These are phyloP conservation scores for Allygus modestus DNA, from an alignment of 2,888 invertebrate species.

Conservation along the genomic window DNA sequence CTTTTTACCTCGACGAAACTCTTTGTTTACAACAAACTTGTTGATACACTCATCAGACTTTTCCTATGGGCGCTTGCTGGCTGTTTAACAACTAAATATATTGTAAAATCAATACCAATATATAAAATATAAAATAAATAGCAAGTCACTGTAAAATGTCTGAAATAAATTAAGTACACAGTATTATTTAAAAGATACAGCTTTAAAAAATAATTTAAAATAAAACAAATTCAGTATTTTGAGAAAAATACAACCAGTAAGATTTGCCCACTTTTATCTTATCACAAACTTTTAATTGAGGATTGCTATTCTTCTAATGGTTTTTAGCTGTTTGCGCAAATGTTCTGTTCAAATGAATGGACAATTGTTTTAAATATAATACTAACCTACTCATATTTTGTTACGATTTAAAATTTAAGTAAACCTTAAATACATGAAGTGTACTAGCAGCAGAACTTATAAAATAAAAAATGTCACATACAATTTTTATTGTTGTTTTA, in stretches of 20 bases:
- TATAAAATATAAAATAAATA: slow-evolving; percentile 19
- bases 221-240: not conserved
- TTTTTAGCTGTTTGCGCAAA: slow-evolving; percentile 25
- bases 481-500: too few species aligned
- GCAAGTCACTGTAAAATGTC: not conserved
- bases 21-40: slow-evolving; percentile 25
- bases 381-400: not conserved
- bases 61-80: slow-evolving; percentile 44
- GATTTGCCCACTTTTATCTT: slow-evolving; percentile 16
- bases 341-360: slow-evolving; percentile 57
- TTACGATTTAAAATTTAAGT: not conserved
- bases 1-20: slow-evolving; percentile 19
- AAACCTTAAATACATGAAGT: not conserved
- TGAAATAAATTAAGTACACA: slow-evolving; percentile 53
- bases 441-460: not conserved
- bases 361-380: slow-evolving; percentile 1
- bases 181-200: not conserved
- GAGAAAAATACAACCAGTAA: slow-evolving; percentile 32
- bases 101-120: not conserved
- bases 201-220: not conserved
- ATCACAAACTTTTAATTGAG: slow-evolving; percentile 46
- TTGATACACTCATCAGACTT: slow-evolving; percentile 53
- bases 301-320: slow-evolving; percentile 20
- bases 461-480: not conserved
- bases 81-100: slow-evolving; percentile 13